Conservation (phyloP, 2,113 vertebrate genomes). For the Vulpes ferrilata region DNA sequence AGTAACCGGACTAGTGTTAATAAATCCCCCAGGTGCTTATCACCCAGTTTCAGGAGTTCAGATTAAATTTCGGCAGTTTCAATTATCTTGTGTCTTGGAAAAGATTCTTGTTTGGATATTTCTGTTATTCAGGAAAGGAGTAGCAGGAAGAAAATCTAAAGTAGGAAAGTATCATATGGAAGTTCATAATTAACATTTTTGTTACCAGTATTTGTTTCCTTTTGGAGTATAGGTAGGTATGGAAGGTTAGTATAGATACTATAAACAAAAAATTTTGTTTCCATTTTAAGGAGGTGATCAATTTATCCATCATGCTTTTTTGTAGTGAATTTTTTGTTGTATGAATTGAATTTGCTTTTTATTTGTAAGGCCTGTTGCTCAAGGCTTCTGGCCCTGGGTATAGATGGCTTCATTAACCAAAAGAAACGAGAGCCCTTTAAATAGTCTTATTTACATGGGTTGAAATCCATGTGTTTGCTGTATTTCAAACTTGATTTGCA, state of each 20-base stretch:
- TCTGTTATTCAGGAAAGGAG: neutral
- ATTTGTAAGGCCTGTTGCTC: neutral
- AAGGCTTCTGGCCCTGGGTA: neutral
- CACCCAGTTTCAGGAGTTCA: neutral
- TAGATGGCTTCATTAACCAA: neutral
- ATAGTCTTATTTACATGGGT: neutral
- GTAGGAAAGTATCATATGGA: neutral
- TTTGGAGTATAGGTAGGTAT: neutral
- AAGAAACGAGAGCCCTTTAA: neutral
- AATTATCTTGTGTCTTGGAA: neutral
- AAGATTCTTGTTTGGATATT: neutral
- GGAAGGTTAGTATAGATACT: neutral
- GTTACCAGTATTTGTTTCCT: neutral
- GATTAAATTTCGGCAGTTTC: neutral
- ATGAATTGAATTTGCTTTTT: neutral
- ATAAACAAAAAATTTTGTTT: neutral
- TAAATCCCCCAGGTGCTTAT: neutral
- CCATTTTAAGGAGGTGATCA: neutral
- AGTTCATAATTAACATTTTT: neutral
- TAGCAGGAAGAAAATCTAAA: neutral
- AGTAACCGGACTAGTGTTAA: neutral
- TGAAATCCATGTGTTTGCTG: neutral
- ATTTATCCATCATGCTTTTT: neutral
- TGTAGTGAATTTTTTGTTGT: neutral
- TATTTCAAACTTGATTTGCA: neutral